These are phyloP conservation scores for Ptyas mucosa DNA, from an alignment of 2,113 vertebrate genomes.

Conservation along the genomic window DNA sequence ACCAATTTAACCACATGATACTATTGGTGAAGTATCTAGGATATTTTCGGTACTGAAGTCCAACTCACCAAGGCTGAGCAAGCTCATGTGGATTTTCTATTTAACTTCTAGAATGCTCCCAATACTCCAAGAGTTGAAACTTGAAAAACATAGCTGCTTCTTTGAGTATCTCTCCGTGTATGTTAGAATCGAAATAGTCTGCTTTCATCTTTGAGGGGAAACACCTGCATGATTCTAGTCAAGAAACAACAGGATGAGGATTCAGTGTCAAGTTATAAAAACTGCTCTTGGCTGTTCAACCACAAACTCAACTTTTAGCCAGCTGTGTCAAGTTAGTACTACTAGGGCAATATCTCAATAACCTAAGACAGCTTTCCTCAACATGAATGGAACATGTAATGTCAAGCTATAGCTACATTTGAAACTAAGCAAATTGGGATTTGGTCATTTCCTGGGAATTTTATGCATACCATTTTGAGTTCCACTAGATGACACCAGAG, in stretches of 20 bases:
- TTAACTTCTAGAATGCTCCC: neutral
- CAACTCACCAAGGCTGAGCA: neutral
- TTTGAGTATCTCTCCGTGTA: constrained; percentile 11
- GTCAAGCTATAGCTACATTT: neutral
- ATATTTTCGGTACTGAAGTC: neutral
- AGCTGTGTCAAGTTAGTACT: neutral
- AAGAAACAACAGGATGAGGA: constrained; percentile 13
- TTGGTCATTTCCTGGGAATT: neutral
- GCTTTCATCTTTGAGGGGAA: constrained; percentile 52
- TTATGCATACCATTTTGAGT: neutral
- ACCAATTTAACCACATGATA: neutral
- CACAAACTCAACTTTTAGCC: neutral
- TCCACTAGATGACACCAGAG: neutral
- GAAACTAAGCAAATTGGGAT: neutral
- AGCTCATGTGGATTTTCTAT: neutral
- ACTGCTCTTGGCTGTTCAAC: neutral
- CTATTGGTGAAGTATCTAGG: neutral
- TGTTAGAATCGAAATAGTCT: neutral
- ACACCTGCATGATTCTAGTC: constrained; percentile 25
- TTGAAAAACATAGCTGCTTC: neutral
- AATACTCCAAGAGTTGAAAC: neutral
- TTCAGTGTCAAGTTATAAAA: constrained; percentile 1
- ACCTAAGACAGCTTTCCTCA: neutral
- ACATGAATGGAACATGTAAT: neutral
- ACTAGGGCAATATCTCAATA: neutral